phyloP scores from a whole-genome alignment of 2,113 vertebrate species.

The Esox niger region DNA sequence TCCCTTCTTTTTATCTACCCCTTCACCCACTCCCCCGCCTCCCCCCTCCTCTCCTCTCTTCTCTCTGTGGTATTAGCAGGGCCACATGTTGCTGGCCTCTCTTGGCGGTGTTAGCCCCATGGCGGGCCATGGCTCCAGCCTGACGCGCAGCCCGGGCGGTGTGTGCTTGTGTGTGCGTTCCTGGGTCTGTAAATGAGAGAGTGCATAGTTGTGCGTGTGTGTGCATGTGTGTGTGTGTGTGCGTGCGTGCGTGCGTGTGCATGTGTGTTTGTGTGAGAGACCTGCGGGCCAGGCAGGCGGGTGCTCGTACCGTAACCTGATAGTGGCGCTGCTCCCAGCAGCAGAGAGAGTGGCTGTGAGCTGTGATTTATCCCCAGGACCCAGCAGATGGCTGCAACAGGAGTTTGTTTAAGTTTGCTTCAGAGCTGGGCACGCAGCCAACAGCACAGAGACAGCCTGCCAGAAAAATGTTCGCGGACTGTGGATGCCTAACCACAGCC shows the following conservation, averaged over 20 bases:
- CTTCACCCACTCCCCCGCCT: slow-evolving; percentile 36
- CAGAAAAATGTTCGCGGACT: slow-evolving; percentile 94
- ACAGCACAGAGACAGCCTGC: slow-evolving; percentile 80
- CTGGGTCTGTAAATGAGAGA: slow-evolving; percentile 40
- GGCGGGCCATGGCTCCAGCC: slow-evolving; percentile 93
- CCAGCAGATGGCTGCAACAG: slow-evolving; percentile 99
- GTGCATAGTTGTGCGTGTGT: slow-evolving; percentile 40
- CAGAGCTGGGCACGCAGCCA: slow-evolving; percentile 89
- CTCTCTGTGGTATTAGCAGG: slow-evolving; percentile 86
- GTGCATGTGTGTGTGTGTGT: slow-evolving; percentile 42
- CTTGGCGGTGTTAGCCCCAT: slow-evolving; percentile 76
- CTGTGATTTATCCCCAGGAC: slow-evolving; percentile 98
- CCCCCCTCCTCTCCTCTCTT: slow-evolving; percentile 63
- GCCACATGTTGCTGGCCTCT: slow-evolving; percentile 90
- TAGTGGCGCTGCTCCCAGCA: slow-evolving; percentile 76
- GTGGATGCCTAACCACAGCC: slow-evolving; percentile 84
- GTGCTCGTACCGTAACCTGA: slow-evolving; percentile 94
- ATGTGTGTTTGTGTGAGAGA: slow-evolving; percentile 52
- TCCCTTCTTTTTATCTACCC: neutral
- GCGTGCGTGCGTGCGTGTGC: slow-evolving; percentile 55
- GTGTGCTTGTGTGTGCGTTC: slow-evolving; percentile 30
- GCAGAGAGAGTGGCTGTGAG: slow-evolving; percentile 46
- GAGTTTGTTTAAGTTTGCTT: slow-evolving; percentile 99
- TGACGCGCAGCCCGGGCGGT: slow-evolving; percentile 77
- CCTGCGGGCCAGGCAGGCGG: slow-evolving; percentile 70